A percentile compares a stretch with the other conserved stretches of the same genome.
Conservation (phyloP, 1,140 invertebrate species). For the Drosophila teissieri region DNA sequence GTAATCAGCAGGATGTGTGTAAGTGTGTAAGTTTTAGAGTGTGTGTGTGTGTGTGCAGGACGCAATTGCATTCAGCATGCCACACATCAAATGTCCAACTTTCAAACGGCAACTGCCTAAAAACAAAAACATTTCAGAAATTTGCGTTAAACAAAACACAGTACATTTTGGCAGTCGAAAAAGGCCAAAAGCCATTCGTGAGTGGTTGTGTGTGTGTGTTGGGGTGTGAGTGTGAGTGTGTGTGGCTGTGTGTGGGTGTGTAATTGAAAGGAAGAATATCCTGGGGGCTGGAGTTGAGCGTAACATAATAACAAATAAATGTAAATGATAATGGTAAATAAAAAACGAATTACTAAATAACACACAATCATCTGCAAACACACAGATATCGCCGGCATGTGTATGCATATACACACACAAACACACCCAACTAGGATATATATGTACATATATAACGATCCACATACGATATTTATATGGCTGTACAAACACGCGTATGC, state of each 20-base stretch:
- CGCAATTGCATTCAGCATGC: slow-evolving; percentile 72
- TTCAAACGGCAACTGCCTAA: slow-evolving; percentile 54
- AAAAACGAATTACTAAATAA: slow-evolving; percentile 83
- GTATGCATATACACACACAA: neutral
- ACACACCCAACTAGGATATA: neutral
- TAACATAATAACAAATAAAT: slow-evolving; percentile 83
- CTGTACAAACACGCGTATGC: slow-evolving; percentile 43
- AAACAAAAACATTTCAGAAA: slow-evolving; percentile 69
- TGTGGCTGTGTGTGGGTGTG: slow-evolving; percentile 11
- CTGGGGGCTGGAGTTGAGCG: slow-evolving; percentile 15
- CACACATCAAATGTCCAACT: slow-evolving; percentile 53
- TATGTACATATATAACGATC: slow-evolving; percentile 37
- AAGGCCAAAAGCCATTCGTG: slow-evolving; percentile 40
- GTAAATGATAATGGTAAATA: slow-evolving; percentile 83
- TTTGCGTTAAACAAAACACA: slow-evolving; percentile 58
- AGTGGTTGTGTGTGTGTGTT: slow-evolving; percentile 6
- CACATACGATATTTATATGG: slow-evolving; percentile 19
- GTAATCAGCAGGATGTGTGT: slow-evolving; percentile 38
- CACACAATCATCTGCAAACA: slow-evolving; percentile 66
- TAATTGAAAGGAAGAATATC: slow-evolving; percentile 18
- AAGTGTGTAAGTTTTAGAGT: neutral
- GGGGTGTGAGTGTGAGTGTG: slow-evolving; percentile 13
- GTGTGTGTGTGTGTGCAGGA: slow-evolving; percentile 23
- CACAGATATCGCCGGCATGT: slow-evolving; percentile 27
- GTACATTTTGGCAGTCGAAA: slow-evolving; percentile 37